These are phyloP conservation scores for Lithophane socia DNA, from an alignment of 2,888 invertebrate genomes.

Conservation along the genomic window DNA sequence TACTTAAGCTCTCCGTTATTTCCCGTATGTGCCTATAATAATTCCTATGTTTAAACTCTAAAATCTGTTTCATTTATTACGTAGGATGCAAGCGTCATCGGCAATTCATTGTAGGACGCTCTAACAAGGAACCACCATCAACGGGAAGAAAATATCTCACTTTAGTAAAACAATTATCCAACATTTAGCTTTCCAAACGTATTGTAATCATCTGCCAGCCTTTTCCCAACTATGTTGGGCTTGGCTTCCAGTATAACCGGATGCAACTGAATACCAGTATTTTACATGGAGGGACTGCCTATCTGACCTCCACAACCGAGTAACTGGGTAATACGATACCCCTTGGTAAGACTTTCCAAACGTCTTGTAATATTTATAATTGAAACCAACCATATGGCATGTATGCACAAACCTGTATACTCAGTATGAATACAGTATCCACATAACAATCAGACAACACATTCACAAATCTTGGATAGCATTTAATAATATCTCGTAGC, in stretches of 20 bases:
- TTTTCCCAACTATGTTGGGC: too few species aligned
- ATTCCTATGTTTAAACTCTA: too few species aligned
- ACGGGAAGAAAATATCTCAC: neutral
- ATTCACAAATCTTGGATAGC: slow-evolving; percentile 53
- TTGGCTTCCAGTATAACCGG: too few species aligned
- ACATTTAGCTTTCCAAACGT: neutral
- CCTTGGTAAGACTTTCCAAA: neutral
- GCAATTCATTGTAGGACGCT: neutral
- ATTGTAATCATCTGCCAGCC: neutral
- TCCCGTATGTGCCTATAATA: too few species aligned
- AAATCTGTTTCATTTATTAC: too few species aligned
- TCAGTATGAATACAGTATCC: neutral
- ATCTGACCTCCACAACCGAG: too few species aligned
- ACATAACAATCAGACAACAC: slow-evolving; percentile 34
- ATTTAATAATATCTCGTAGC: slow-evolving; percentile 61
- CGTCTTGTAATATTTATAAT: slow-evolving; percentile 2
- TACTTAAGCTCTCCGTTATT: too few species aligned
- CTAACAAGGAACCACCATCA: neutral
- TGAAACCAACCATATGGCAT: neutral
- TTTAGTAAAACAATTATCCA: neutral
- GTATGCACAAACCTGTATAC: neutral
- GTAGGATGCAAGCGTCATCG: neutral
- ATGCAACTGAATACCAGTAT: too few species aligned
- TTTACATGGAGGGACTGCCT: too few species aligned
- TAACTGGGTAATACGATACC: too few species aligned